Evolutionary conservation across 2,888 invertebrate genomes (phyloP).

Genomic region (Lapara coniferarum): DNA sequence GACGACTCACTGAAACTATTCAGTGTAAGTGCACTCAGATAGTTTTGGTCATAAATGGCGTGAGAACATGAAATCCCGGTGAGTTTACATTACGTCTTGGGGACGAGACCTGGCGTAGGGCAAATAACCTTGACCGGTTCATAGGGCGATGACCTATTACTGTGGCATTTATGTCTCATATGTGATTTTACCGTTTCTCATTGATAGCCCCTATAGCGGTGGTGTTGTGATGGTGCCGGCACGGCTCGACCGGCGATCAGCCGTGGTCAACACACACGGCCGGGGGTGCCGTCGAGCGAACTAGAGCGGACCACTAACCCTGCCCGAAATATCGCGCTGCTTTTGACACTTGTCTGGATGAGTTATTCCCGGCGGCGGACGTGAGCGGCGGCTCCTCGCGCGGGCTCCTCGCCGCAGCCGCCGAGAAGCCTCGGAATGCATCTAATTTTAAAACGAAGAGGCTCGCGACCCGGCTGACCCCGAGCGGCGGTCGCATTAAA

Average conservation of each 20-base stretch:
- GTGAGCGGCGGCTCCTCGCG: constrained; percentile 40
- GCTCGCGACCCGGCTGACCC: constrained; percentile 81
- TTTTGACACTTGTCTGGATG: constrained; percentile 61
- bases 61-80: constrained; percentile 50
- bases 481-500: constrained; percentile 78
- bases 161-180: constrained; percentile 19
- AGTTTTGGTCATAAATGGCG: constrained; percentile 42
- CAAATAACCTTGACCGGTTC: constrained; percentile 69
- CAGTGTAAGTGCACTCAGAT: constrained; percentile 36
- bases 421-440: constrained; percentile 77
- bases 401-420: constrained; percentile 45
- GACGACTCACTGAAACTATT: constrained; percentile 43
- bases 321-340: constrained; percentile 75
- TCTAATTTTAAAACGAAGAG: constrained; percentile 83
- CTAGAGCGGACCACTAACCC: constrained; percentile 77
- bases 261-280: constrained; percentile 51
- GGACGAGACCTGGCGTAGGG: constrained; percentile 54
- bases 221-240: constrained; percentile 24
- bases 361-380: constrained; percentile 68
- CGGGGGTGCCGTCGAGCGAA: constrained; percentile 55
- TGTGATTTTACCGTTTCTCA: constrained; percentile 15
- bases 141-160: constrained; percentile 63
- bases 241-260: constrained; percentile 52
- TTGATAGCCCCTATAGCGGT: background rate
- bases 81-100: constrained; percentile 49